Conservation (phyloP, 2,888 invertebrate genomes). For the Polyommatus iphigenia region DNA sequence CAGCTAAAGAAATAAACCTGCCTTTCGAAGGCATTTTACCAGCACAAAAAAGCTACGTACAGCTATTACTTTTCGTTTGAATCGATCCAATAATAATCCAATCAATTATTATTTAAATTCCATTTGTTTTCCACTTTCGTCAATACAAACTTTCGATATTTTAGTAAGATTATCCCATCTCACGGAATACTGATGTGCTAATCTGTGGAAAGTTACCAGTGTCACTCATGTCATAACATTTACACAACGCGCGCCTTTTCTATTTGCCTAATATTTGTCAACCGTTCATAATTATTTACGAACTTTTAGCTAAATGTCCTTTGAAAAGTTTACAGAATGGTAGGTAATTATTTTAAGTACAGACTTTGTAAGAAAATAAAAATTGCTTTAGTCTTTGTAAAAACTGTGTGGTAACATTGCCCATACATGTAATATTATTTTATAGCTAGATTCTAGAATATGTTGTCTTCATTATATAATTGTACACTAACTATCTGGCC, state of each 20-base stretch:
- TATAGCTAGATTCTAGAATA: too few species aligned
- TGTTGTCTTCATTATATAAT: too few species aligned
- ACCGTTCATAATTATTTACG: neutral
- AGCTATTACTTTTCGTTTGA: too few species aligned
- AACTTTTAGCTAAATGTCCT: neutral
- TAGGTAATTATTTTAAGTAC: neutral
- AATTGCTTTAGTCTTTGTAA: neutral
- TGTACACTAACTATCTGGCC: neutral
- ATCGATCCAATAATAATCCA: too few species aligned
- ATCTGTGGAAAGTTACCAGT: neutral
- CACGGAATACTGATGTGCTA: neutral
- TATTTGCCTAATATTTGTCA: constrained; percentile 4
- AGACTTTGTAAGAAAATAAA: neutral
- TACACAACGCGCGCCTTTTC: constrained; percentile 2
- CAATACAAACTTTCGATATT: neutral
- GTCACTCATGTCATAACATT: neutral
- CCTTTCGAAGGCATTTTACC: too few species aligned
- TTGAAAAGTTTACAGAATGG: neutral
- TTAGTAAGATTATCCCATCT: neutral
- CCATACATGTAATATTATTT: too few species aligned
- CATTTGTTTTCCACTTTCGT: too few species aligned
- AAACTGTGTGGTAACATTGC: neutral
- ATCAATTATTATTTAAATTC: too few species aligned
- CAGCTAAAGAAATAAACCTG: too few species aligned
- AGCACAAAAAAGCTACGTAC: too few species aligned